These are phyloP conservation scores for Archaeoteleia sp. DNA, from an alignment of 2,888 invertebrate species.

Conservation along the genomic window DNA sequence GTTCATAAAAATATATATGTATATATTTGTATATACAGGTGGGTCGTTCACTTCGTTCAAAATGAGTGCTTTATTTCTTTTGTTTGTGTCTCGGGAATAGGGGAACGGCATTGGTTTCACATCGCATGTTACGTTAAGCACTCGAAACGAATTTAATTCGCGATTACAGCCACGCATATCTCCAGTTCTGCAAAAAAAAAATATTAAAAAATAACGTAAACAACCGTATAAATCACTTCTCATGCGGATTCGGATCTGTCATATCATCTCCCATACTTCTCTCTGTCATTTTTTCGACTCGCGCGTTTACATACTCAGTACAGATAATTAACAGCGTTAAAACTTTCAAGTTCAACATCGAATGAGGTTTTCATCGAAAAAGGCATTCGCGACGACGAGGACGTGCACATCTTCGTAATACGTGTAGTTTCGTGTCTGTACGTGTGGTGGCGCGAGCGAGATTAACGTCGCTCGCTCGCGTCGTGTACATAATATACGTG, in stretches of 20 bases:
- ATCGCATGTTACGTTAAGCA: constrained; percentile 39
- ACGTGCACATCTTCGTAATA: constrained; percentile 60
- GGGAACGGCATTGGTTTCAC: constrained; percentile 46
- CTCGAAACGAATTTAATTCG: constrained; percentile 43
- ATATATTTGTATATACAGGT: constrained; percentile 69
- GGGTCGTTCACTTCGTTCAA: constrained; percentile 63
- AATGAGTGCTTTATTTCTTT: constrained; percentile 54
- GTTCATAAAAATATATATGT: constrained; percentile 75
- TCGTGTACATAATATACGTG: constrained; percentile 46
- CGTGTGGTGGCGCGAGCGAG: constrained; percentile 48
- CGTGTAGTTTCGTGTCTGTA: constrained; percentile 49
- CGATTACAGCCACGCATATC: constrained; percentile 39
- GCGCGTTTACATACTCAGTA: constrained; percentile 55
- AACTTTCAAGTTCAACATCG: constrained; percentile 74
- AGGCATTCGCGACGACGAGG: constrained; percentile 70
- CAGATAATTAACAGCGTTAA: constrained; percentile 71
- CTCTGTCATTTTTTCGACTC: constrained; percentile 34
- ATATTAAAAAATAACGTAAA: too few species aligned
- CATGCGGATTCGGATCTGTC: constrained; percentile 21
- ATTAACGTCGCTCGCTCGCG: constrained; percentile 42
- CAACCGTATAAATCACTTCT: constrained; percentile 27
- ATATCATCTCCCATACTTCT: constrained; percentile 19
- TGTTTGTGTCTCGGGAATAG: constrained; percentile 50
- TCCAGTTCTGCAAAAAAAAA: too few species aligned
- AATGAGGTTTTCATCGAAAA: constrained; percentile 69